Evolutionary conservation across 2,888 invertebrate species (phyloP), one percentile per base, ranked within the genome.

Genomic region (Saturnia japonica): DNA sequence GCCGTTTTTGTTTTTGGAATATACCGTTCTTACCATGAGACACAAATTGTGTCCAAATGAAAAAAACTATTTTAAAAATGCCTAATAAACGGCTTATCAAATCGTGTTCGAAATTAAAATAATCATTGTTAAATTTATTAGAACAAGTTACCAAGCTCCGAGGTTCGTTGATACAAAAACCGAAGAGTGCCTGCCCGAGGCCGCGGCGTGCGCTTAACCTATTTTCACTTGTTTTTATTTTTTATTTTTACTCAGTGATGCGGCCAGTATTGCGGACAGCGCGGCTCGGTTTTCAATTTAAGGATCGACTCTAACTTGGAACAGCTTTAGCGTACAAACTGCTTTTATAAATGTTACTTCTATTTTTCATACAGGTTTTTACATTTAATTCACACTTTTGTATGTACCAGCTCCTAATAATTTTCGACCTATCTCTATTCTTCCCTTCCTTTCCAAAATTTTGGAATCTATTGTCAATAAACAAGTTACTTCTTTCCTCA

Each of bases 171-270:
- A 86, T 87, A 86, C 85, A 85, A 85, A 86, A 85, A 85, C 82
- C 83, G 78, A 81, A 75, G 11, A 57, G 57, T 25, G 57, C 57
- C n/a, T 12, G 16, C 87, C 85, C 89, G 72, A 75, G 86, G 16
- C 87, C 85, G 88, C 71, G 75, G 86, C 87, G 90, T 77, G 79
- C 86, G 84, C 86, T 90, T 90, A 90, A 89, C 90, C 90, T 86
- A 89, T 90, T 90, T 90, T 87, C 88, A 84, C n/a, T n/a, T n/a
- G n/a, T n/a, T n/a, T n/a, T n/a, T n/a, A n/a, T n/a, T 87, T 88
- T 88, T 80, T 28, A 28, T 60, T 60, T 11, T 14, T 14, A 64
- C 40, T 40, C 40, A 40, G n/a, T 19, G 40, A 64, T 40, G 40
- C 40, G n/a, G 40, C 40, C 19, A n/a, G 64, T 40, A n/a, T 40